Percentiles rank a stretch among this genome's conserved stretches.
These are phyloP conservation scores for Junco hyemalis DNA, from an alignment of 2,113 vertebrate genomes.

Conservation along the genomic window DNA sequence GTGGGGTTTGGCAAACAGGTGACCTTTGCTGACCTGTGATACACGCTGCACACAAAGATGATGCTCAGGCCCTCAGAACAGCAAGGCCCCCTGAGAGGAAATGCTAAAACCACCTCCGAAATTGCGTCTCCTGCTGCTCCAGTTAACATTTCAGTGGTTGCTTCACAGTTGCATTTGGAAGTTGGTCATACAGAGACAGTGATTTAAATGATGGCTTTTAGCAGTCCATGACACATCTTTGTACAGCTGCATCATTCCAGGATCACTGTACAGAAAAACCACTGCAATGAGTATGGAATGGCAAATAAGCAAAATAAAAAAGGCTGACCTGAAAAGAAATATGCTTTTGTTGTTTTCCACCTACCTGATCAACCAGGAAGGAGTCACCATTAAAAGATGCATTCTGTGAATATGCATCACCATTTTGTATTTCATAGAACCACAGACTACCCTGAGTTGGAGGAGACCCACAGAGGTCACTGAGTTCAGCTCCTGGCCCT, in stretches of 20 bases:
- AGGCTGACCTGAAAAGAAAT: neutral
- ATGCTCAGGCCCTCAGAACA: neutral
- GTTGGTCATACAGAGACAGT: neutral
- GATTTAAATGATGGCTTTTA: neutral
- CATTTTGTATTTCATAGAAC: neutral
- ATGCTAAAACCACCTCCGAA: neutral
- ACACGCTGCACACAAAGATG: rapidly evolving
- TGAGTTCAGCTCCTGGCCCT: rapidly evolving
- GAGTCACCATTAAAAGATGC: neutral
- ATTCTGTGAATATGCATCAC: neutral
- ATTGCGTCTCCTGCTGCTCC: neutral
- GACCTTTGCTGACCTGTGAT: neutral
- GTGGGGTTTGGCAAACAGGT: neutral
- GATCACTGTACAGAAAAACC: neutral
- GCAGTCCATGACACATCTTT: rapidly evolving
- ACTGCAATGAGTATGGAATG: no score
- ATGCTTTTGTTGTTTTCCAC: neutral
- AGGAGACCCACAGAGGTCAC: neutral
- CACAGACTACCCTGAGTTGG: neutral
- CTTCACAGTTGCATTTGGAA: neutral
- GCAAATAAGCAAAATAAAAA: neutral
- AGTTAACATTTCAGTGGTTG: neutral
- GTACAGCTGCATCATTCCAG: rapidly evolving
- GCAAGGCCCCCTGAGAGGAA: neutral
- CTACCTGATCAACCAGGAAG: neutral